Evolutionary conservation across 2,113 vertebrate species (phyloP).

Genomic region (Hemichromis elongatus): DNA sequence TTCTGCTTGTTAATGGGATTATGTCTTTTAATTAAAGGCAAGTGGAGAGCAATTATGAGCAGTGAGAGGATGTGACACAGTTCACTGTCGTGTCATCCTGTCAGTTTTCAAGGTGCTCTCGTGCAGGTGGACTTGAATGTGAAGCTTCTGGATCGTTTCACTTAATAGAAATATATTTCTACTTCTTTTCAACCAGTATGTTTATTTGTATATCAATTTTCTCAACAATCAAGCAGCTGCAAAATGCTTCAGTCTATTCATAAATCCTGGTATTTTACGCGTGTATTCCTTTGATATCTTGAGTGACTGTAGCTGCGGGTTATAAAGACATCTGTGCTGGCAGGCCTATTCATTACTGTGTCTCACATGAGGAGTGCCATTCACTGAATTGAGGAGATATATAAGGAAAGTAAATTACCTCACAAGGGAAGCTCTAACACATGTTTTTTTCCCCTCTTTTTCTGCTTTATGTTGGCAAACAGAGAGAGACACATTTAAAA

Average conservation of each 20-base stretch:
- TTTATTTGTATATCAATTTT: background rate
- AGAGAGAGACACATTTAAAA: background rate
- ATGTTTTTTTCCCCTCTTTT: background rate
- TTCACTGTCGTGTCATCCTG: conserved; percentile 51
- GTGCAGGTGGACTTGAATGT: conserved; percentile 8
- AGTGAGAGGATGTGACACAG: conserved; percentile 59
- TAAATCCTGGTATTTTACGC: background rate
- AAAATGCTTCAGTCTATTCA: background rate
- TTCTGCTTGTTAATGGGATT: conserved; percentile 75
- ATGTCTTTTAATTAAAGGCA: conserved; percentile 75
- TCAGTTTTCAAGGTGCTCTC: conserved; percentile 37
- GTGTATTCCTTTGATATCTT: background rate
- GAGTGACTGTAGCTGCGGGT: background rate
- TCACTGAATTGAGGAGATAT: background rate
- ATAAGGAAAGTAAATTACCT: background rate
- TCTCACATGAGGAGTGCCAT: background rate
- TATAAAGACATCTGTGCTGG: background rate
- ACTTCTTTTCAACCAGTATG: background rate
- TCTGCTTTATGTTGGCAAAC: background rate
- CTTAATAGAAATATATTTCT: background rate
- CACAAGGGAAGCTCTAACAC: background rate
- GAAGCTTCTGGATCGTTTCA: background rate
- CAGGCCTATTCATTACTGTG: background rate
- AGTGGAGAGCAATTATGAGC: conserved; percentile 69
- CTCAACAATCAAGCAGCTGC: background rate